Evolutionary conservation across 2,113 vertebrate genomes (phyloP).

Genomic region (Lamprologus tigripictilis): DNA sequence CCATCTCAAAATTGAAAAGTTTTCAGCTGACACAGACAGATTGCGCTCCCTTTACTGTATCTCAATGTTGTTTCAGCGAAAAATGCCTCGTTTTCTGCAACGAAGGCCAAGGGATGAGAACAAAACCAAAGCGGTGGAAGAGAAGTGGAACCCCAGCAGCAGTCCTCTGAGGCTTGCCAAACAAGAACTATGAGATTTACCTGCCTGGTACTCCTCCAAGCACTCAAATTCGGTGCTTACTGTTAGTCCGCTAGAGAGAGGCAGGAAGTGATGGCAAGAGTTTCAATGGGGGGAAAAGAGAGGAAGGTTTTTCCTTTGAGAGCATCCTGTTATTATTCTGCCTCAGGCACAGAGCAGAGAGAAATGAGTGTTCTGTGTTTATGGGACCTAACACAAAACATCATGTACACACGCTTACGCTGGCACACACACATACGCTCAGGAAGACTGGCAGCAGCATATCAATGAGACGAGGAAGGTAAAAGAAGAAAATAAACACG

Average conservation of each 20-base stretch:
- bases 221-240: background rate
- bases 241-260: background rate
- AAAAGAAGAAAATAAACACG: conserved; percentile 23
- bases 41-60: background rate
- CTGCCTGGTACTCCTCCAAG: conserved; percentile 12
- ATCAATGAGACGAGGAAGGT: conserved; percentile 26
- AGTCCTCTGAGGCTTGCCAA: conserved; percentile 2
- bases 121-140: background rate
- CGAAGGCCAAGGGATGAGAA: background rate
- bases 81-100: background rate
- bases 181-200: conserved; percentile 13
- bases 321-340: conserved; percentile 51
- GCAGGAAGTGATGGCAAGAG: background rate
- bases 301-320: conserved; percentile 43
- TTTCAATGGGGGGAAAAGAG: background rate
- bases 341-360: conserved; percentile 37
- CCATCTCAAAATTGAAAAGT: background rate
- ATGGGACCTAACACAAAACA: conserved; percentile 44
- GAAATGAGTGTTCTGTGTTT: conserved; percentile 50
- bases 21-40: background rate
- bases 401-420: background rate
- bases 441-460: conserved; percentile 11
- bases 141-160: background rate
- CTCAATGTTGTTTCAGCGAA: background rate
- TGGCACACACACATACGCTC: background rate